These are phyloP conservation scores for Pentamera pediparva DNA, from an alignment of 53 echinoderm and acorn worm species.

Conservation along the genomic window DNA sequence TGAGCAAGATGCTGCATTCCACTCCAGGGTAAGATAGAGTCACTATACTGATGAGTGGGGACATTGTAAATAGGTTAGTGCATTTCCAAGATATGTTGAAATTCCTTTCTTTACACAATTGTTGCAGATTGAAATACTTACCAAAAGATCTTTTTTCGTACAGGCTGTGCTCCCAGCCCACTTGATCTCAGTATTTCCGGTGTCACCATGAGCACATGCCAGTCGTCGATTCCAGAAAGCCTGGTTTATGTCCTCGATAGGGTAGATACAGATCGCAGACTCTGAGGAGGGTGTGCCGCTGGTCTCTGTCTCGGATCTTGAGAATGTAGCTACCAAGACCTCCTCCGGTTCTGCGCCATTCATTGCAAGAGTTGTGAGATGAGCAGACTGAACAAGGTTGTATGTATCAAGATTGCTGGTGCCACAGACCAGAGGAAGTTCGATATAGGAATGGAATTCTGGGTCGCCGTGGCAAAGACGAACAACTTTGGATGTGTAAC, in stretches of 20 bases:
- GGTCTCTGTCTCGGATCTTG: slow-evolving; percentile 12
- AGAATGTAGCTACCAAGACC: slow-evolving; percentile 68
- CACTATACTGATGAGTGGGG: too few species aligned
- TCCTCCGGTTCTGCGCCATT: slow-evolving; percentile 34
- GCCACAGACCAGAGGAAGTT: slow-evolving; percentile 51
- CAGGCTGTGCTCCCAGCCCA: slow-evolving; percentile 42
- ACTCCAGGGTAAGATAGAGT: too few species aligned
- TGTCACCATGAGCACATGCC: slow-evolving; percentile 43
- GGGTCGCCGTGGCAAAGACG: slow-evolving; percentile 70
- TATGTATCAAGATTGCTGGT: slow-evolving; percentile 29
- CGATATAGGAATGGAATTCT: slow-evolving; percentile 63
- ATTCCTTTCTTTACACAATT: too few species aligned
- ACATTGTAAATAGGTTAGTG: too few species aligned
- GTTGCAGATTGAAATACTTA: slow-evolving; percentile 7
- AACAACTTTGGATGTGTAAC: slow-evolving; percentile 61
- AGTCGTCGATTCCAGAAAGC: slow-evolving; percentile 38
- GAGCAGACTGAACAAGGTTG: slow-evolving; percentile 70
- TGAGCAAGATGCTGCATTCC: too few species aligned
- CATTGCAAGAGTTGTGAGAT: slow-evolving; percentile 43
- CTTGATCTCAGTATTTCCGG: slow-evolving; percentile 59
- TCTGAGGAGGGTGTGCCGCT: slow-evolving; percentile 3
- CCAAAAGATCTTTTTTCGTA: slow-evolving; percentile 12
- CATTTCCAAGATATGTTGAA: too few species aligned
- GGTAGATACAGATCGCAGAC: slow-evolving; percentile 77
- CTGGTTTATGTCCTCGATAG: slow-evolving; percentile 44